Evolutionary conservation across 1,140 invertebrate genomes (phyloP).

Genomic region (Lineus longissimus): DNA sequence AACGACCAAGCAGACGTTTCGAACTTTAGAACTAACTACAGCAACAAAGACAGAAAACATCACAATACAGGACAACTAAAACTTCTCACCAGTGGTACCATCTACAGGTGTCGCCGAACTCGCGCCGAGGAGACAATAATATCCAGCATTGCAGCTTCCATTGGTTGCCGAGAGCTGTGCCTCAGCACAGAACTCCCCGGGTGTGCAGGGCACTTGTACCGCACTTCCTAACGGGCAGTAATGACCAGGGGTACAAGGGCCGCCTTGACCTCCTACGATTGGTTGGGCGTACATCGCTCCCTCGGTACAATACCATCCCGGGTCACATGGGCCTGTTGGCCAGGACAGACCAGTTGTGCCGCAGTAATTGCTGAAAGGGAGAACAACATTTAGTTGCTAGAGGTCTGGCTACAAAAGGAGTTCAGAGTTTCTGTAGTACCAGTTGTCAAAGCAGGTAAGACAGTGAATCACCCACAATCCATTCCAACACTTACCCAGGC

Average conservation of each 20-base stretch:
- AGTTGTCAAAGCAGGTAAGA: background rate
- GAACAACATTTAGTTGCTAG: slow-evolving; percentile 3
- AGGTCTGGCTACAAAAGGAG: background rate
- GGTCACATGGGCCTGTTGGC: slow-evolving; percentile 38
- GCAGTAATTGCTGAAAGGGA: slow-evolving; percentile 38
- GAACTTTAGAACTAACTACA: too few relatives aligned
- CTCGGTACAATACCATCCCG: slow-evolving; percentile 43
- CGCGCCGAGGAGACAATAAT: slow-evolving; percentile 16
- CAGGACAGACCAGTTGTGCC: slow-evolving; percentile 30
- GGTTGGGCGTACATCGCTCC: slow-evolving; percentile 28
- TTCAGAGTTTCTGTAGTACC: background rate
- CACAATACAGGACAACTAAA: too few relatives aligned
- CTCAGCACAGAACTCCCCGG: slow-evolving; percentile 41
- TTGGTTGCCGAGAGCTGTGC: slow-evolving; percentile 21
- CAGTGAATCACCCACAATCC: too few relatives aligned
- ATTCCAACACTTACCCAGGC: slow-evolving; percentile 31
- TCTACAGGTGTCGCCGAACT: slow-evolving; percentile 15
- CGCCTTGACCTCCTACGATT: slow-evolving; percentile 25
- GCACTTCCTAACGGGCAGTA: slow-evolving; percentile 45
- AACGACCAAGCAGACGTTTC: too few relatives aligned
- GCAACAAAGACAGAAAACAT: too few relatives aligned
- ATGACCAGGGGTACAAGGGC: slow-evolving; percentile 36
- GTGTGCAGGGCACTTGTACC: slow-evolving; percentile 33
- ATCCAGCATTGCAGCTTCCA: slow-evolving; percentile 21
- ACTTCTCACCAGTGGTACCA: slow-evolving; percentile 22